A percentile compares a stretch with the other conserved stretches of the same genome.
These are phyloP conservation scores for Drosophila anomelani DNA, from an alignment of 2,888 invertebrate genomes.

Conservation along the genomic window DNA sequence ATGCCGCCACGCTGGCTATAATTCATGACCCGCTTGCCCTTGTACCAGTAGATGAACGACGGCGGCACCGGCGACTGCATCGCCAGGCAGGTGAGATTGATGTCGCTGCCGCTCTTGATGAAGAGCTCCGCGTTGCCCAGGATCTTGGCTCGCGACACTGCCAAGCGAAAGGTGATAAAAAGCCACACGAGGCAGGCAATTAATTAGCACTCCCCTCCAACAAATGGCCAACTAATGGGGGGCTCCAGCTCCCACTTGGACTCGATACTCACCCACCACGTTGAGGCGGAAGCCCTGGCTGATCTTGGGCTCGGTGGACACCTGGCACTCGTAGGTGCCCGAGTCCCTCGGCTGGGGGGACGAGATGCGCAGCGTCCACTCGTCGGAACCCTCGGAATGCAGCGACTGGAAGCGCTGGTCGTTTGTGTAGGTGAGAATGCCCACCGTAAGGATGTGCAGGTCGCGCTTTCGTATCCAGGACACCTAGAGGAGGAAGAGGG, in stretches of 20 bases:
- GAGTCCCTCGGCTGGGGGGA: slow-evolving; percentile 89
- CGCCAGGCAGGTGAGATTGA: slow-evolving; percentile 95
- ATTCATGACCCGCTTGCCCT: slow-evolving; percentile 93
- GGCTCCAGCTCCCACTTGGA: not conserved
- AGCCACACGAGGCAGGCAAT: slow-evolving; percentile 31
- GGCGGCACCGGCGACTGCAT: slow-evolving; percentile 89
- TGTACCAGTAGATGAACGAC: slow-evolving; percentile 94
- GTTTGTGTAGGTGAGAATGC: slow-evolving; percentile 90
- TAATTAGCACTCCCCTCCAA: slow-evolving; percentile 35
- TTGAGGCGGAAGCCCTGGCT: slow-evolving; percentile 89
- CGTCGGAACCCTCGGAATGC: slow-evolving; percentile 89
- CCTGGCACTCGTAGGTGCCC: slow-evolving; percentile 91
- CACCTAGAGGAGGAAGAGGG: slow-evolving; percentile 77
- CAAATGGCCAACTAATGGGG: slow-evolving; percentile 10
- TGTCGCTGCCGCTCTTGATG: slow-evolving; percentile 96
- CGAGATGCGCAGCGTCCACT: slow-evolving; percentile 90
- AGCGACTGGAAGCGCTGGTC: slow-evolving; percentile 90
- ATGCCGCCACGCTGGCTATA: slow-evolving; percentile 95
- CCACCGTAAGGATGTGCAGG: slow-evolving; percentile 90
- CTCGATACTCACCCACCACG: slow-evolving; percentile 88
- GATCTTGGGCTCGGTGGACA: slow-evolving; percentile 91
- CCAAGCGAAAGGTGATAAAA: slow-evolving; percentile 38
- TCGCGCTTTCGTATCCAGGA: slow-evolving; percentile 94
- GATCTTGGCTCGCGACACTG: slow-evolving; percentile 96
- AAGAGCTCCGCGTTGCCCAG: slow-evolving; percentile 94